These are phyloP conservation scores for Montipora capricornis DNA, from an alignment of 64 coral and sea anemone genomes.

Conservation along the genomic window DNA sequence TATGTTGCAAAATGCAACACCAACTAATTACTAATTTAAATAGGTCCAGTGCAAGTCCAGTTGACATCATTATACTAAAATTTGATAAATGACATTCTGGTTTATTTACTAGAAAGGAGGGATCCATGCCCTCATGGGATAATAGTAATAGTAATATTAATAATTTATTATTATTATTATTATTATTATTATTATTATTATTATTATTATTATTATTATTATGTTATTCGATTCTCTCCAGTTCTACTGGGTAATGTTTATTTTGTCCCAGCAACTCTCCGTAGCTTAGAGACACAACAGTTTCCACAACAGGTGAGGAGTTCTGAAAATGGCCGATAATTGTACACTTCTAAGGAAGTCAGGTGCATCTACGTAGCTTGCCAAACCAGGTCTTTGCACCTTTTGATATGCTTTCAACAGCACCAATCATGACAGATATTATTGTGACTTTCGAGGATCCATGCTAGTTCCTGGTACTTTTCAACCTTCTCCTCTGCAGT, in stretches of 20 bases:
- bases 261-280: background rate
- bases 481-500: background rate
- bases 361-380: background rate
- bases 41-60: no score
- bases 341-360: conserved; percentile 17
- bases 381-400: conserved; percentile 3
- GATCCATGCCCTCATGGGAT: no score
- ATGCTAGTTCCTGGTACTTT: conserved; percentile 25
- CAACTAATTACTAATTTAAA: no score
- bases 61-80: no score
- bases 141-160: no score
- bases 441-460: conserved; percentile 43
- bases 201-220: no score
- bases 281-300: conserved; percentile 35
- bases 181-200: no score
- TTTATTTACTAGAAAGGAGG: no score
- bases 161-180: no score
- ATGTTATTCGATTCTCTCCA: background rate
- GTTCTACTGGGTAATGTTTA: background rate
- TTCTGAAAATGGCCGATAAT: conserved; percentile 16
- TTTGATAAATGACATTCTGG: no score
- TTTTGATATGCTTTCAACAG: conserved; percentile 11
- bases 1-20: no score
- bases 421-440: conserved; percentile 16
- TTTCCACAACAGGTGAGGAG: conserved; percentile 12